Evolutionary conservation across 2,888 invertebrate genomes (phyloP), one percentile per base, ranked within the genome.

Genomic region (Andricus curvator): DNA sequence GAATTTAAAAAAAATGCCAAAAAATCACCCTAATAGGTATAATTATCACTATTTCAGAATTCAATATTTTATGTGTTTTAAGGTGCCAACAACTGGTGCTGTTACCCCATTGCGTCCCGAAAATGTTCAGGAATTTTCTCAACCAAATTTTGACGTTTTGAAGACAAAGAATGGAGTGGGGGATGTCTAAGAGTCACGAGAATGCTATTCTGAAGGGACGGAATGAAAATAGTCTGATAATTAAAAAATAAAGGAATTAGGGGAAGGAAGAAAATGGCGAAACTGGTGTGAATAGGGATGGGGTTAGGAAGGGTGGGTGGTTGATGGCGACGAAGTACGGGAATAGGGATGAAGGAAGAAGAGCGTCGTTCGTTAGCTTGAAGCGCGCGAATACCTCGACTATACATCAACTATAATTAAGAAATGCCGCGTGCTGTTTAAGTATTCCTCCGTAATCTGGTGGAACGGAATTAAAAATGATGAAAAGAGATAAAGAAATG

Each of bases 341-440:
- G 48, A 29, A 70, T 20, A 29, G 51, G 51, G n/a, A 29, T 68
- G 44, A 51, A 70, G 51, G 70, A 70, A 70, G 70, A 70, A 79
- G 70, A 78, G 80, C 76, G 78, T 80, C 77, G 77, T 80, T 70
- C 78, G 82, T 78, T 81, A 65, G 80, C 81, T 83, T 67, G 80
- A 70, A 79, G 78, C 78, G 78, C 64, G 77, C 56, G 25, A 65
- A 80, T 79, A 80, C 76, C 78, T 68, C 79, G 77, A 80, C 86
- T 85, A 88, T 89, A 88, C 86, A 88, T 90, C 90, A 89, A 87
- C 88, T 86, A 88, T 90, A 90, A 90, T 90, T 89, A 90, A 90
- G 89, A 90, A 90, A 89, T 90, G 88, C 90, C 89, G 86, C 85
- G 85, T 86, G 84, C 86, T 86, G 86, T 88, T 90, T 88, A 88